Evolutionary conservation across 2,888 invertebrate genomes (phyloP), one percentile per base, ranked within the genome.

Genomic region (Macaria liturata): DNA sequence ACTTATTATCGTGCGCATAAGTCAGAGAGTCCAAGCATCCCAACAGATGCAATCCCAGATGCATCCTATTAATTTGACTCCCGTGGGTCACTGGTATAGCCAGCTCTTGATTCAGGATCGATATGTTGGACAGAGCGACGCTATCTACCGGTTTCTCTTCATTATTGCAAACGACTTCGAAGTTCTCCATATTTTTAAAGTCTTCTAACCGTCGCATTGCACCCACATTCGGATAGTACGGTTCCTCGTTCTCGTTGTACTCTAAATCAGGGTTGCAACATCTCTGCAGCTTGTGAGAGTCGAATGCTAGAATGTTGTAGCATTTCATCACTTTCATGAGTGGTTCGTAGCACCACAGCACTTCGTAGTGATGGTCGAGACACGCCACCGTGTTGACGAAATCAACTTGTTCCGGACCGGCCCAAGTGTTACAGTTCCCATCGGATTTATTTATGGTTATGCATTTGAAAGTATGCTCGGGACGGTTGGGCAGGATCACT

Each of bases 331-430:
- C 80, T 49, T 89, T 84, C 81, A 84, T 94, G 34, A 93, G 88
- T 0, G 95, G 95, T 79, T 95, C 94, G 71, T 95, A 99, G 70
- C 97, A 96, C 99, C 99, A 99, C 1, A 99, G 91, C 0, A 98
- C 96, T 84, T 98, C 97, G 84, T 98, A 98, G 53, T 96, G 93
- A 0, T 98, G 97, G 89, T 99, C 99, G 71, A 99, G 92, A 73
- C 96, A 96, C 0, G 96, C 95, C 49, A 95, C 94, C 66, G 95
- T 95, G 70, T 95, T 95, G 20, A 94, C 94, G 67, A 98, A 96
- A 80, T 97, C 96, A 0, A 96, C 95, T 84, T 98, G 98, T 71
- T 97, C 97, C 9, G 93, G 88, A 6, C 96, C 96, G 63, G 94
- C 94, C 90, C 97, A 98, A 9, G 97, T 95, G 59, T 95, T 95